phyloP scores from a whole-genome alignment of 2,888 invertebrate genomes.

The Acanthoscelides obtectus region DNA sequence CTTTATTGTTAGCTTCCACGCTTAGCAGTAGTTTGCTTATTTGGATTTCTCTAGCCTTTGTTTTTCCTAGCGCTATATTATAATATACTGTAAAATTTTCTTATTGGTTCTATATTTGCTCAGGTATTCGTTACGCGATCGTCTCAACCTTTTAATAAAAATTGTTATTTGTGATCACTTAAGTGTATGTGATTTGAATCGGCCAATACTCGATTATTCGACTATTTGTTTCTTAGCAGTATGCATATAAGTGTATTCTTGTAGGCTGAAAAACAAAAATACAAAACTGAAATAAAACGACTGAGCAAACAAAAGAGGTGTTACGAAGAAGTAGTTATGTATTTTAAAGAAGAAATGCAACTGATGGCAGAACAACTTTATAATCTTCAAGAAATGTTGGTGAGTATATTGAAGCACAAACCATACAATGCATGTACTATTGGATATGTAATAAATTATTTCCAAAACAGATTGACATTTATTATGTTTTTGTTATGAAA shows the following conservation, averaged over 20 bases:
- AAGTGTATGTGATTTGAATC: too few species aligned
- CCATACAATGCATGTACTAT: too few species aligned
- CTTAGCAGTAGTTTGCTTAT: constrained; percentile 6
- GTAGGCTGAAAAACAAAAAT: constrained; percentile 23
- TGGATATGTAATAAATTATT: background rate
- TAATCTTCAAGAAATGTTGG: constrained; percentile 37
- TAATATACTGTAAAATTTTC: too few species aligned
- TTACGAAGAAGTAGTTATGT: constrained; percentile 35
- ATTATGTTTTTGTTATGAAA: too few species aligned
- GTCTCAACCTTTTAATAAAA: too few species aligned
- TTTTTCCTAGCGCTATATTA: too few species aligned
- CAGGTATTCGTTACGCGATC: too few species aligned
- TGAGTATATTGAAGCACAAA: constrained; percentile 26
- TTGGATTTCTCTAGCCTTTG: background rate
- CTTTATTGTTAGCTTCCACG: background rate
- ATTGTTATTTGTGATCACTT: too few species aligned
- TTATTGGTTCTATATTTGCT: too few species aligned
- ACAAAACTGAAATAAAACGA: constrained; percentile 25
- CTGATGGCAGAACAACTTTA: constrained; percentile 36
- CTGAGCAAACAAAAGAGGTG: constrained; percentile 32
- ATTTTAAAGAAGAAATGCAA: constrained; percentile 38
- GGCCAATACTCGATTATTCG: background rate
- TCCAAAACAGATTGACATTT: background rate
- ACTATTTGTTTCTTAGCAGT: background rate
- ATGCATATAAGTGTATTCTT: constrained; percentile 6